These are phyloP conservation scores for Graptemys geographica DNA, from an alignment of 2,797 vertebrate genomes.

Conservation along the genomic window DNA sequence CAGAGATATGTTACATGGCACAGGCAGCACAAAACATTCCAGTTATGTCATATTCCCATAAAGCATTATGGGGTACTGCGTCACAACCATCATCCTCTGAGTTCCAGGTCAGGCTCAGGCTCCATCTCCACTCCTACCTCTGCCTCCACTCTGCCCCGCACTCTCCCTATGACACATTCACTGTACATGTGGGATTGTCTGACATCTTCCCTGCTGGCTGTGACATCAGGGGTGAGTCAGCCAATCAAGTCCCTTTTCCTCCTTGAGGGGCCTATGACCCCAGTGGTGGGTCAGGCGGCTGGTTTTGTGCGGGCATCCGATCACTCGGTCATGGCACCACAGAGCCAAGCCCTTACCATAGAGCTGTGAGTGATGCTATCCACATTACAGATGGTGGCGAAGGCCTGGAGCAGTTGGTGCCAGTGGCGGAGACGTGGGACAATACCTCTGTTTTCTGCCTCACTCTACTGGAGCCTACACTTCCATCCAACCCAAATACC, in stretches of 20 bases:
- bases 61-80: too few relatives aligned
- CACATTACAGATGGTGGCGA: neutral
- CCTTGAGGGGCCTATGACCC: neutral
- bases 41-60: too few relatives aligned
- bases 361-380: neutral
- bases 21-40: too few relatives aligned
- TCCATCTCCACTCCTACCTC: neutral
- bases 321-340: neutral
- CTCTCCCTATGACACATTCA: neutral
- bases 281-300: neutral
- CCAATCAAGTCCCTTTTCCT: neutral
- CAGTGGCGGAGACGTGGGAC: neutral
- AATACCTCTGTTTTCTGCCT: neutral
- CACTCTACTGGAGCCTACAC: neutral
- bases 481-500: neutral
- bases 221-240: neutral
- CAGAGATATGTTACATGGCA: too few relatives aligned
- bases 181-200: neutral
- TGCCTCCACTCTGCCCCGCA: neutral
- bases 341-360: neutral
- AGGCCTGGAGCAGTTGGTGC: neutral
- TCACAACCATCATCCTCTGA: too few relatives aligned
- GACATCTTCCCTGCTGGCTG: neutral
- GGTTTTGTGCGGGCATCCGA: neutral
- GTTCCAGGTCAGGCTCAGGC: neutral